Evolutionary conservation across 35 echinoderm and acorn worm genomes (phyloP).

Genomic region (Ptychodera flava): DNA sequence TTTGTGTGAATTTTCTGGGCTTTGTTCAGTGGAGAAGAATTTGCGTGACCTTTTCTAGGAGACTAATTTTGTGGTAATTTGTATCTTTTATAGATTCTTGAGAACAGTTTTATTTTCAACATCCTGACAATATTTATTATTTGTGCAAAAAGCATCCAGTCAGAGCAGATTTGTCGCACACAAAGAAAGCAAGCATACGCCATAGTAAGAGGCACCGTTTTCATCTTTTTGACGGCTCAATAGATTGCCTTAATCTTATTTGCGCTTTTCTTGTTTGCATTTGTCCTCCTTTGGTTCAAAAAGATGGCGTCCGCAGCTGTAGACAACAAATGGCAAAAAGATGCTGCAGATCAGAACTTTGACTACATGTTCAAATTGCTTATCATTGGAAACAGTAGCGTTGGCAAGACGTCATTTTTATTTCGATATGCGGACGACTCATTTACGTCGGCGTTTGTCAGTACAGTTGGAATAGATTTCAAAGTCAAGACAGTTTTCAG

Average conservation of each 20-base stretch:
- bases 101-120: too few species aligned
- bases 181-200: too few species aligned
- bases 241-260: neutral
- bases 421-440: conserved; percentile 99
- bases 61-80: too few species aligned
- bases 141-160: too few species aligned
- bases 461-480: conserved; percentile 97
- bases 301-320: conserved; percentile 98
- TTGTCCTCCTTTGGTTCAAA: too few species aligned
- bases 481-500: conserved; percentile 99
- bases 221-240: neutral
- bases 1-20: too few species aligned
- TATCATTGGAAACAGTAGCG: conserved; percentile 98
- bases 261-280: neutral
- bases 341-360: conserved; percentile 99
- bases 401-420: conserved; percentile 98
- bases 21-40: too few species aligned
- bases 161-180: too few species aligned
- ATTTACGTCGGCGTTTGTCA: conserved; percentile 98
- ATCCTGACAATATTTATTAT: too few species aligned
- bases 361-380: conserved; percentile 99
- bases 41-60: too few species aligned
- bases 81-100: too few species aligned
- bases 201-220: neutral
- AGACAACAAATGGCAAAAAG: conserved; percentile 99